Evolutionary conservation across 2,888 invertebrate species (phyloP).

Genomic region (Dynastes tityus): DNA sequence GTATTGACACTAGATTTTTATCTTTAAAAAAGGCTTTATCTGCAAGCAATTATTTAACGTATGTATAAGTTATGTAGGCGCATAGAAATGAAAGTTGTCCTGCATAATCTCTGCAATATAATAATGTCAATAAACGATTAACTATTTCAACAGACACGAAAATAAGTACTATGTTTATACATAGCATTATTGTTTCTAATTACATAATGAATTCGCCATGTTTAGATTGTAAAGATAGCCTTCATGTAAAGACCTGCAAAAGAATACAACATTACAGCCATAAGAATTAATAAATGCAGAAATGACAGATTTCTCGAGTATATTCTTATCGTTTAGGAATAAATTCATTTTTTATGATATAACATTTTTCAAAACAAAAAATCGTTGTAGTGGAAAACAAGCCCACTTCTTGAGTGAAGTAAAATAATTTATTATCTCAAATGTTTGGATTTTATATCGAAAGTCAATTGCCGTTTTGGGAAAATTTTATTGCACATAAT

Average conservation of each 20-base stretch:
- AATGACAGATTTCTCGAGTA: too few relatives aligned
- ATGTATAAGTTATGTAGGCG: not conserved
- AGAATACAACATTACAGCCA: not conserved
- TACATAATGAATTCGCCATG: not conserved
- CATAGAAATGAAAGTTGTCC: not conserved
- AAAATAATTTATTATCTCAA: conserved; percentile 23
- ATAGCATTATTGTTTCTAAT: not conserved
- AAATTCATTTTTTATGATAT: too few relatives aligned
- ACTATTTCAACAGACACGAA: not conserved
- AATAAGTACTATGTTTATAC: not conserved
- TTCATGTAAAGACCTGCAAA: not conserved
- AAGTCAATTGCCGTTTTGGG: conserved; percentile 19
- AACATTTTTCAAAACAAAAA: too few relatives aligned
- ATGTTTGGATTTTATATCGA: conserved; percentile 1
- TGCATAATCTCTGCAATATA: not conserved
- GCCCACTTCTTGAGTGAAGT: not conserved
- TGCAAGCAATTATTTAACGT: not conserved
- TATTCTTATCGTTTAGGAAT: too few relatives aligned
- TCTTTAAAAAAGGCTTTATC: too few relatives aligned
- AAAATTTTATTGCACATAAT: conserved; percentile 42
- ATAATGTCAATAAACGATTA: conserved; percentile 15
- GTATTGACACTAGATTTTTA: too few relatives aligned
- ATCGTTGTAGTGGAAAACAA: too few relatives aligned
- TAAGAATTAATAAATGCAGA: too few relatives aligned
- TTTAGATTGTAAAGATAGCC: not conserved